Evolutionary conservation across 2,797 vertebrate species (phyloP), one percentile per base, ranked within the genome.

Genomic region (Stomatorhinus walkeri): DNA sequence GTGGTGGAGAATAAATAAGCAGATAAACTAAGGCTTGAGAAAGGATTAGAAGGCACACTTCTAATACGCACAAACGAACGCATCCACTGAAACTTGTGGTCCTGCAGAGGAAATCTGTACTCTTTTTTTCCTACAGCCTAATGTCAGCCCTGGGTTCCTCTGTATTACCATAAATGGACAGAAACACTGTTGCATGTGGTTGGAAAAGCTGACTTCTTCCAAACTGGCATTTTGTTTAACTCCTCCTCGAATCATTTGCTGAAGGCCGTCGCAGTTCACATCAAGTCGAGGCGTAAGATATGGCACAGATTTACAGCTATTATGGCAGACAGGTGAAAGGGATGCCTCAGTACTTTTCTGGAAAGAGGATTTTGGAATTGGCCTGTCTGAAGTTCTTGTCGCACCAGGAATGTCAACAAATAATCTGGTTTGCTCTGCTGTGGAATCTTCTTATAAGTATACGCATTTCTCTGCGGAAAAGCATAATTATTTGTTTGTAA

Each of bases 231-330:
- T 14, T 91, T 76, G 56, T 84, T 59, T 40, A 28, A 28, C 56
- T 14, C 7, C 19, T 76, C 51, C 56, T 68, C 59, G 76, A 86
- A 54, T 88, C 88, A 88, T 90, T 88, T 88, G 87, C 86, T 88
- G 89, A 90, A 91, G 90, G 91, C 86, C 90, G 90, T 89, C 89
- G 88, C 8, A 2, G 3, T 89, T 88, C 48, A 32, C 56, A 89
- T 90, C 91, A 88, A 85, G 49, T 88, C 87, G 86, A 52, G 5
- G 76, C 43, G 87, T 68, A 48, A 81, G 56, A 83, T 54, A 85
- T 88, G 87, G 90, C 84, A 86, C 85, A 76, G 88, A 90, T 90
- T 86, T 90, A 43, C 85, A 46, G 51, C 87, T 22, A 68, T 9
- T n/a, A 43, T 86, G 72, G 90, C 87, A 86, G 88, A 87, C 79